These are phyloP conservation scores for Psix sp. DNA, from an alignment of 1,140 invertebrate species.

Conservation along the genomic window DNA sequence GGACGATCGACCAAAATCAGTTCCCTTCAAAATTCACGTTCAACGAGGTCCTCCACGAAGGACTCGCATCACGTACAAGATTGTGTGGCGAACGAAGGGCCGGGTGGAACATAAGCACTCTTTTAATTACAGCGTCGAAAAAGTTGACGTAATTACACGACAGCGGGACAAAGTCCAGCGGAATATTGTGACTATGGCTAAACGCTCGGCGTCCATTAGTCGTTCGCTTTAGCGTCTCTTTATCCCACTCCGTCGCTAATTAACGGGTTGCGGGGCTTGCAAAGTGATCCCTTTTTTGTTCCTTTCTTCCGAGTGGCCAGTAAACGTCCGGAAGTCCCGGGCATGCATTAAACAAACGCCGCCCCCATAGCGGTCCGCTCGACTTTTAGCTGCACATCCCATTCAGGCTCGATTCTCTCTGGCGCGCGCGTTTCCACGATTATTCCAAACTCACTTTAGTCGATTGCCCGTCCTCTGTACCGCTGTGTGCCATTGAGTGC, in stretches of 20 bases:
- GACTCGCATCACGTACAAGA: no score
- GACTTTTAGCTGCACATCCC: slow-evolving; percentile 40
- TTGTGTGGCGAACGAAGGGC: no score
- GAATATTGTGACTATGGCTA: slow-evolving; percentile 39
- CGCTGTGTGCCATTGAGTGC: slow-evolving; percentile 14
- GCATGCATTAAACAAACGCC: slow-evolving; percentile 46
- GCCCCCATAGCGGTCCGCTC: slow-evolving; percentile 15
- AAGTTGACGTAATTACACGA: slow-evolving; percentile 36
- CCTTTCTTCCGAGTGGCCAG: slow-evolving; percentile 19
- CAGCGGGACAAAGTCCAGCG: slow-evolving; percentile 10
- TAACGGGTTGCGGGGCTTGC: no score
- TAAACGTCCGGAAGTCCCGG: slow-evolving; percentile 31
- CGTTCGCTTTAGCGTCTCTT: slow-evolving; percentile 43
- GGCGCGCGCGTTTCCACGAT: slow-evolving; percentile 60
- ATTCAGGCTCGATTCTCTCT: slow-evolving; percentile 30
- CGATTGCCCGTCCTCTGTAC: slow-evolving; percentile 62
- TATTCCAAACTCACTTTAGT: slow-evolving; percentile 71
- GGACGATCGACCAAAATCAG: no score
- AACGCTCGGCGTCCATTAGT: slow-evolving; percentile 30
- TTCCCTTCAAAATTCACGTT: no score
- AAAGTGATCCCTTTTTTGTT: slow-evolving; percentile 34
- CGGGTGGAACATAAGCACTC: slow-evolving; percentile 27
- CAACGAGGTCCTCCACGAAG: no score
- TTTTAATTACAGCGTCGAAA: slow-evolving; percentile 32
- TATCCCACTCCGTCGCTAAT: slow-evolving; percentile 56